phyloP scores from a whole-genome alignment of 2,797 vertebrate species.

The Sebastiscus albofasciatus region DNA sequence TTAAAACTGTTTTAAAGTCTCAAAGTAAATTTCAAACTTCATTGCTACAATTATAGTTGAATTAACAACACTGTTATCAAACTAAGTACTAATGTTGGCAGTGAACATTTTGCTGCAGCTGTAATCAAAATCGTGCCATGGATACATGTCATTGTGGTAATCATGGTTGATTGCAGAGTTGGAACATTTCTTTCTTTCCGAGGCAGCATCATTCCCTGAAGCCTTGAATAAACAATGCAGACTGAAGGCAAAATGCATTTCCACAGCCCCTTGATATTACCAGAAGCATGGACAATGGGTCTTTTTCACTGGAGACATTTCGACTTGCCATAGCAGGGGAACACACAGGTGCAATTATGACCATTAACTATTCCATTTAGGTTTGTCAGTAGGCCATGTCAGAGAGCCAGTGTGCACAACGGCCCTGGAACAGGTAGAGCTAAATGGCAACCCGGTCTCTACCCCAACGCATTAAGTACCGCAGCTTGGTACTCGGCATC shows the following conservation, averaged over 20 bases:
- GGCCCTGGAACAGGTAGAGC: not conserved
- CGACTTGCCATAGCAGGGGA: not conserved
- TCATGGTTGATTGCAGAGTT: constrained; percentile 9
- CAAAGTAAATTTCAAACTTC: not conserved
- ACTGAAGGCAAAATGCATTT: not conserved
- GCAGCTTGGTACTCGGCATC: too few relatives aligned
- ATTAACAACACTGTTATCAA: not conserved
- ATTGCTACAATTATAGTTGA: not conserved
- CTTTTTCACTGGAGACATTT: constrained; percentile 11
- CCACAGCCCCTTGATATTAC: not conserved
- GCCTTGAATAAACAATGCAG: constrained; percentile 3
- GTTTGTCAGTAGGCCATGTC: not conserved
- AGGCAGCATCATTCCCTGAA: not conserved
- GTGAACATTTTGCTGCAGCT: constrained; percentile 3
- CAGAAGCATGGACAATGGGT: constrained; percentile 11
- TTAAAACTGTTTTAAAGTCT: not conserved
- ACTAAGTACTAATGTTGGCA: not conserved
- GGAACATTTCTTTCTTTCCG: not conserved
- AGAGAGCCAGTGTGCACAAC: constrained; percentile 1
- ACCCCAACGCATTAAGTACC: too few relatives aligned
- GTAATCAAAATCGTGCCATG: not conserved
- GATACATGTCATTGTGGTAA: not conserved
- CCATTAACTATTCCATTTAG: constrained; percentile 17
- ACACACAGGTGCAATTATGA: constrained; percentile 14
- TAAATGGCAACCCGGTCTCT: not conserved